These are phyloP conservation scores for Jacana jacana DNA, from an alignment of 2,113 vertebrate genomes.

Conservation along the genomic window DNA sequence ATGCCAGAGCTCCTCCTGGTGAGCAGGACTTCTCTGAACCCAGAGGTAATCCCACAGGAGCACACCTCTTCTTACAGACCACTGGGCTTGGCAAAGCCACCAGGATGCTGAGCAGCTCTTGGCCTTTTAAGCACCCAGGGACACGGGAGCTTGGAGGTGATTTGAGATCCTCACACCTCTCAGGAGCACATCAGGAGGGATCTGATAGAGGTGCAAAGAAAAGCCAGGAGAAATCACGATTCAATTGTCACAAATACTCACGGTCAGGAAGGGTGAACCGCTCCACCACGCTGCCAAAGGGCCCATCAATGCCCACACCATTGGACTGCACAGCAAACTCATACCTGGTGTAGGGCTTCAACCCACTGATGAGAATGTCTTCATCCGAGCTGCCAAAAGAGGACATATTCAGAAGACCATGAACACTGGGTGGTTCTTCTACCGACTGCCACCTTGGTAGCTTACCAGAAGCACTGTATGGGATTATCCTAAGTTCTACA, in stretches of 20 bases:
- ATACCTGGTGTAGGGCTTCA: constrained; percentile 95
- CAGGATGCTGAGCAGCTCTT: background rate
- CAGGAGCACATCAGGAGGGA: background rate
- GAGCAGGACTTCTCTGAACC: background rate
- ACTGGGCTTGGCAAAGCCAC: background rate
- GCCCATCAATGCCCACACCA: constrained; percentile 83
- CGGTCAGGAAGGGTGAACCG: constrained; percentile 89
- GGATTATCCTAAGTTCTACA: background rate
- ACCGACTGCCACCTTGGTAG: background rate
- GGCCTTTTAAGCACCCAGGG: background rate
- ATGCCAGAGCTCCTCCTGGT: background rate
- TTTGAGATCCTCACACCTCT: background rate
- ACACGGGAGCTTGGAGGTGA: background rate
- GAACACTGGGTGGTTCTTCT: background rate
- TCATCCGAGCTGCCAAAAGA: constrained; percentile 81
- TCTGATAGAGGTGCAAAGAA: background rate
- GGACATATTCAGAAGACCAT: background rate
- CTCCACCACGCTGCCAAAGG: constrained; percentile 89
- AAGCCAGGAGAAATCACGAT: background rate
- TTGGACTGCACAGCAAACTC: constrained; percentile 96
- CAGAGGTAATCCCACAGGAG: background rate
- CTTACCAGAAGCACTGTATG: background rate
- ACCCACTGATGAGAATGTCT: constrained; percentile 86
- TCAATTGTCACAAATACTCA: constrained; percentile 69
- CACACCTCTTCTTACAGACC: background rate